Conservation (phyloP, 2,888 invertebrate species). For the Melikaiella ostensackeni region DNA sequence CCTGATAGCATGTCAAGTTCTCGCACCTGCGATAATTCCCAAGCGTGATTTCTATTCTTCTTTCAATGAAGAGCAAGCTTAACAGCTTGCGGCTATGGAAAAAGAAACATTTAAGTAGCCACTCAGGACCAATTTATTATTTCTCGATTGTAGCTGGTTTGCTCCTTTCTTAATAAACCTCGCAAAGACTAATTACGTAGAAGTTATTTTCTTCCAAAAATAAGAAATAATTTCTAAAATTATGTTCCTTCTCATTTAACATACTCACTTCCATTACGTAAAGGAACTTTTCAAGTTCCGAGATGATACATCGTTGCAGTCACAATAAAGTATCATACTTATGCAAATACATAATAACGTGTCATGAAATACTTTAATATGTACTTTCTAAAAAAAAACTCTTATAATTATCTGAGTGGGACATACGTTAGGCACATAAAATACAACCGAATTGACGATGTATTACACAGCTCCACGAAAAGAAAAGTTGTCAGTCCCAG, state of each 20-base stretch:
- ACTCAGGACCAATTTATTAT: conserved; percentile 15
- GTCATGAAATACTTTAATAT: neutral
- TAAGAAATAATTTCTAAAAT: neutral
- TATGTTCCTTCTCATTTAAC: neutral
- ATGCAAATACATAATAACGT: conserved; percentile 28
- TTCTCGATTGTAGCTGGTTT: neutral
- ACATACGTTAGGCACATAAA: neutral
- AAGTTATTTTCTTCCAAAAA: neutral
- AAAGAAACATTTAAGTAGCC: neutral
- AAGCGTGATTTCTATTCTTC: neutral
- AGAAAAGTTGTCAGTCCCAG: no score
- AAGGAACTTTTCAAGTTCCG: neutral
- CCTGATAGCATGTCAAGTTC: neutral
- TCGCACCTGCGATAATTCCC: conserved; percentile 17
- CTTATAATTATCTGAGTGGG: neutral
- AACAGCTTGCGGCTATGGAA: neutral
- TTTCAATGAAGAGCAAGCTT: neutral
- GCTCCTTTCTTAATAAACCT: conserved; percentile 2
- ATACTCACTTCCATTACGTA: neutral
- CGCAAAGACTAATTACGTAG: neutral
- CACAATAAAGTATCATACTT: conserved; percentile 44
- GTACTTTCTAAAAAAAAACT: neutral
- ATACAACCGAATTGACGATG: neutral
- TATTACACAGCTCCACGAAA: no score
- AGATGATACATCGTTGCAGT: conserved; percentile 41